Evolutionary conservation across 2,888 invertebrate species (phyloP).

Genomic region (Heteropelma amictum): DNA sequence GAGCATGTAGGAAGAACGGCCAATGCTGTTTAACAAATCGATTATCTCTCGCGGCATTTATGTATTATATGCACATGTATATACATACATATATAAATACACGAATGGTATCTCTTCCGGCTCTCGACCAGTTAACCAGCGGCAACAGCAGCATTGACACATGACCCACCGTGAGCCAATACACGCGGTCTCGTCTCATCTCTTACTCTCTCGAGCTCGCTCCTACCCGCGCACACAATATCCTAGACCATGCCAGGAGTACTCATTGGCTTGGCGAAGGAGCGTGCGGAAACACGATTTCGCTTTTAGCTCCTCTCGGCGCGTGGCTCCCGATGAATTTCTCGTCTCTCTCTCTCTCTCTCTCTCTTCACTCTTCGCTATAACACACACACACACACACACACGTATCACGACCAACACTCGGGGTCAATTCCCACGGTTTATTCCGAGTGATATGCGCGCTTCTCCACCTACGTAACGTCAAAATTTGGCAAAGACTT

Average conservation of each 20-base stretch:
- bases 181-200: constrained; percentile 32
- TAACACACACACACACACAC: too few species aligned
- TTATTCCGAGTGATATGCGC: constrained; percentile 13
- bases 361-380: constrained; percentile 14
- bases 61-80: too few species aligned
- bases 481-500: constrained; percentile 19
- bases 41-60: neutral
- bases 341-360: constrained; percentile 13
- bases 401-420: neutral
- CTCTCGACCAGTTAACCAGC: constrained; percentile 17
- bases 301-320: constrained; percentile 59
- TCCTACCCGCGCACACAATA: constrained; percentile 16
- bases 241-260: constrained; percentile 28
- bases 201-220: constrained; percentile 13
- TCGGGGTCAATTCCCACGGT: constrained; percentile 55
- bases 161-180: constrained; percentile 39
- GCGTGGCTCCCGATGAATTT: constrained; percentile 59
- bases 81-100: neutral
- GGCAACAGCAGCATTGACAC: constrained; percentile 46
- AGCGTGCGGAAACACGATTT: constrained; percentile 60
- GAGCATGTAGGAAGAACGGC: neutral
- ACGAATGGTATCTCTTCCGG: constrained; percentile 26
- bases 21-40: constrained; percentile 5
- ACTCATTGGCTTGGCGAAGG: constrained; percentile 28
- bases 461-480: constrained; percentile 21